These are phyloP conservation scores for Lucinisca nassula DNA, from an alignment of 2,888 invertebrate genomes.

Conservation along the genomic window DNA sequence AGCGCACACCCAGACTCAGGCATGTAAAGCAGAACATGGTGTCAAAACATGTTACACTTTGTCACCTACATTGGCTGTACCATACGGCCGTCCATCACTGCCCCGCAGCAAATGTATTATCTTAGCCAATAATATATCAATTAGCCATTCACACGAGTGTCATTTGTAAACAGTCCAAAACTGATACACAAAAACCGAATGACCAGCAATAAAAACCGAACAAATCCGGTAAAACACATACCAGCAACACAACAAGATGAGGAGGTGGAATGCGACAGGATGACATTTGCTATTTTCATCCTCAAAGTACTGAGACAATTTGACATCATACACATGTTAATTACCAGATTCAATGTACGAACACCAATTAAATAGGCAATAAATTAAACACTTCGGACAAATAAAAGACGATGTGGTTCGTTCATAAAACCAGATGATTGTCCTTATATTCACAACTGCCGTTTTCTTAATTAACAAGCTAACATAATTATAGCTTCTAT, in stretches of 20 bases:
- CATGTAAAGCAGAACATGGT: not conserved
- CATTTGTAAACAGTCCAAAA: not conserved
- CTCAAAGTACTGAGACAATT: too few species aligned
- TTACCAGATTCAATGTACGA: not conserved
- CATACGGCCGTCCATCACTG: not conserved
- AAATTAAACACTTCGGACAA: not conserved
- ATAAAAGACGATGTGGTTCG: not conserved
- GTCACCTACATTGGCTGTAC: not conserved
- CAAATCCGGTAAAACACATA: not conserved
- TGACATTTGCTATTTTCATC: not conserved
- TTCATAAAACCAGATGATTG: not conserved
- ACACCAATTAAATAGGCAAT: not conserved
- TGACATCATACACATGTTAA: not conserved
- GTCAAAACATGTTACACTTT: conserved; percentile 10
- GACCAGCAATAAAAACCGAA: not conserved
- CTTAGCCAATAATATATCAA: conserved; percentile 8
- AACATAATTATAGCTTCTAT: too few species aligned
- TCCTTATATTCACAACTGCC: too few species aligned
- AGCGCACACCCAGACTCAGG: not conserved
- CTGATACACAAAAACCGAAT: not conserved
- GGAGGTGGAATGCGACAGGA: not conserved
- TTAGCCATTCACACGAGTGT: conserved; percentile 13
- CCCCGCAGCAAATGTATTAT: not conserved
- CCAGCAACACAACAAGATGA: not conserved
- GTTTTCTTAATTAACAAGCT: too few species aligned